These are phyloP conservation scores for Palythoa grandiflora DNA, from an alignment of 92 coral and sea anemone genomes.

Conservation along the genomic window DNA sequence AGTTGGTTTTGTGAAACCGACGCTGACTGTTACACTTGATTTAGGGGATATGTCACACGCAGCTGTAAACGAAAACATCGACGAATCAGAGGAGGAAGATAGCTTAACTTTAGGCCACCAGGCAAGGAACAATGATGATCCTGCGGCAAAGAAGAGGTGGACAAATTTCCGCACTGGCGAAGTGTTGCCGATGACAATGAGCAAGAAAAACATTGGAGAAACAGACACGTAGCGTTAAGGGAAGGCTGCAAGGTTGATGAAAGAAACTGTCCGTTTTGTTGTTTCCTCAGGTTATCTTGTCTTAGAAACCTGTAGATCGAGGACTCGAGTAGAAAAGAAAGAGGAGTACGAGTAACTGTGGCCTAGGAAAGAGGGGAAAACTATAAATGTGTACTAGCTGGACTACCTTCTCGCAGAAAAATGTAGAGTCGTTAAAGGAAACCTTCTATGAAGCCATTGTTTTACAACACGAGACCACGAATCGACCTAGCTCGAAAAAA, in stretches of 20 bases:
- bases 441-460: no score
- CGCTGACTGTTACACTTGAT: slow-evolving; percentile 82
- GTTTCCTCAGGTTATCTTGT: no score
- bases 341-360: no score
- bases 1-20: slow-evolving; percentile 91
- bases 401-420: no score
- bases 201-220: not conserved
- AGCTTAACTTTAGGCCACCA: slow-evolving; percentile 9
- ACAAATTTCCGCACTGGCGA: slow-evolving; percentile 17
- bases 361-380: no score
- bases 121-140: not conserved
- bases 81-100: slow-evolving; percentile 64
- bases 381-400: no score
- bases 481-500: no score
- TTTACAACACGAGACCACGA: no score
- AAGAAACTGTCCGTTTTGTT: no score
- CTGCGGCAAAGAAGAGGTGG: not conserved
- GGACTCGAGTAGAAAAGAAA: no score
- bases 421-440: no score
- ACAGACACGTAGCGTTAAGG: not conserved
- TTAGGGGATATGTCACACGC: slow-evolving; percentile 25
- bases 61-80: slow-evolving; percentile 63
- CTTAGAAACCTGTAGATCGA: no score
- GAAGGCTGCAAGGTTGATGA: not conserved
- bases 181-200: slow-evolving; percentile 5